A percentile compares a stretch with the other conserved stretches of the same genome.
These are phyloP conservation scores for Sycophila sp. DNA, from an alignment of 1,140 invertebrate species.

Conservation along the genomic window DNA sequence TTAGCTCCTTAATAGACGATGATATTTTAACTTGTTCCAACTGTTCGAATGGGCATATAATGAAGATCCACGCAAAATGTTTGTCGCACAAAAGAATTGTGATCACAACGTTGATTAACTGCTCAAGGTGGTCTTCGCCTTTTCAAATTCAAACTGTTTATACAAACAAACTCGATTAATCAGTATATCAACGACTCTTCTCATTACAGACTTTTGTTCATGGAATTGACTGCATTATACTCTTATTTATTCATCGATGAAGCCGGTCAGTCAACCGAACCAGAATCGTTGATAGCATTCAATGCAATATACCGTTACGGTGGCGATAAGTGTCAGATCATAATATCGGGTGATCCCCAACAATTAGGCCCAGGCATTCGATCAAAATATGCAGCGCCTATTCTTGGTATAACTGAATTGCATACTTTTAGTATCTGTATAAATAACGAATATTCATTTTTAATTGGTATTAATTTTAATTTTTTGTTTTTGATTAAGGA, in stretches of 20 bases:
- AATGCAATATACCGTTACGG: constrained; percentile 50
- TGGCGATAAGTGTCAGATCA: constrained; percentile 64
- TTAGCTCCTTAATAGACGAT: background rate
- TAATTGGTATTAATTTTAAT: background rate
- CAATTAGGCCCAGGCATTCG: constrained; percentile 81
- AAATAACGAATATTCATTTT: background rate
- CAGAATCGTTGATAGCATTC: constrained; percentile 77
- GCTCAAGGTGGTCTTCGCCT: constrained; percentile 1
- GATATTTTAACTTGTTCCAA: background rate
- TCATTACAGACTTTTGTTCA: background rate
- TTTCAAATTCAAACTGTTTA: background rate
- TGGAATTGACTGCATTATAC: background rate
- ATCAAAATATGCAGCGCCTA: constrained; percentile 63
- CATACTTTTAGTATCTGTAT: constrained; percentile 31
- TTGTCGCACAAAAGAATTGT: background rate
- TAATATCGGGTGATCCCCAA: constrained; percentile 85
- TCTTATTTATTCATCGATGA: constrained; percentile 87
- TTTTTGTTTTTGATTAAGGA: background rate
- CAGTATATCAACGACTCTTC: too few species aligned
- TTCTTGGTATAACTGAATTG: constrained; percentile 46
- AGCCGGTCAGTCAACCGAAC: constrained; percentile 84
- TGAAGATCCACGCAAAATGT: background rate
- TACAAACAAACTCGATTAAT: too few species aligned
- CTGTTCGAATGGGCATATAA: background rate
- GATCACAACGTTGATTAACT: background rate